phyloP scores from a whole-genome alignment of 2,888 invertebrate species.

The Drosophila heteroneura region DNA sequence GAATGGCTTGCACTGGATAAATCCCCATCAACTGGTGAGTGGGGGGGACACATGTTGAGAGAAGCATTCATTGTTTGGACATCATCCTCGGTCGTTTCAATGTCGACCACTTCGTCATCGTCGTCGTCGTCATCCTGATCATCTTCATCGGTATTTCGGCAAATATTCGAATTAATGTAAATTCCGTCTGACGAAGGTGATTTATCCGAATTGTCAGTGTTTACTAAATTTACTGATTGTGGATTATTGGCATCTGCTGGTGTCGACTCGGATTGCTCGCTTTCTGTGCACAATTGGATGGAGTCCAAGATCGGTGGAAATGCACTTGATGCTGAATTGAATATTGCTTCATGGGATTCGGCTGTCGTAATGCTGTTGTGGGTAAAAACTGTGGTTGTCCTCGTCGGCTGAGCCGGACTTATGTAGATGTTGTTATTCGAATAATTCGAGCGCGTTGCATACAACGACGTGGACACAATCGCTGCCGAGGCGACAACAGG shows the following conservation, averaged over 20 bases:
- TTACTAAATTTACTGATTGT: not conserved
- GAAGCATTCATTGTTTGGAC: slow-evolving; percentile 20
- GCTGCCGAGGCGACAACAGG: slow-evolving; percentile 73
- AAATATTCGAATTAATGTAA: slow-evolving; percentile 1
- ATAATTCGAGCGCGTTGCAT: slow-evolving; percentile 62
- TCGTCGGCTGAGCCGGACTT: slow-evolving; percentile 38
- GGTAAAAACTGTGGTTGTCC: slow-evolving; percentile 63
- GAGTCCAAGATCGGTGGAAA: slow-evolving; percentile 44
- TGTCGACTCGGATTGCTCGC: slow-evolving; percentile 14
- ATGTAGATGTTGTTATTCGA: slow-evolving; percentile 44
- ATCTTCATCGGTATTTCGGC: slow-evolving; percentile 10
- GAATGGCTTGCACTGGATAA: slow-evolving; percentile 36
- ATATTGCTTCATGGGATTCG: slow-evolving; percentile 32
- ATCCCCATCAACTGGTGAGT: slow-evolving; percentile 12
- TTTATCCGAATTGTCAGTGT: slow-evolving; percentile 2
- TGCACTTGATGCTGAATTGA: slow-evolving; percentile 23
- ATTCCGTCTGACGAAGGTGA: slow-evolving; percentile 12
- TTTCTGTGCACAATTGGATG: slow-evolving; percentile 27
- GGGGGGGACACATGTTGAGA: slow-evolving; percentile 19
- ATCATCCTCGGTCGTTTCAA: slow-evolving; percentile 94
- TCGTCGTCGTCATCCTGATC: slow-evolving; percentile 28
- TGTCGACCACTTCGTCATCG: slow-evolving; percentile 91
- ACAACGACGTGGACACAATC: slow-evolving; percentile 65
- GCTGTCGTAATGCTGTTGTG: slow-evolving; percentile 53
- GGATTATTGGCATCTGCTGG: slow-evolving; percentile 6